Evolutionary conservation across 2,113 vertebrate species (phyloP), one percentile per base, ranked within the genome.

Genomic region (Phodopus roborovskii): DNA sequence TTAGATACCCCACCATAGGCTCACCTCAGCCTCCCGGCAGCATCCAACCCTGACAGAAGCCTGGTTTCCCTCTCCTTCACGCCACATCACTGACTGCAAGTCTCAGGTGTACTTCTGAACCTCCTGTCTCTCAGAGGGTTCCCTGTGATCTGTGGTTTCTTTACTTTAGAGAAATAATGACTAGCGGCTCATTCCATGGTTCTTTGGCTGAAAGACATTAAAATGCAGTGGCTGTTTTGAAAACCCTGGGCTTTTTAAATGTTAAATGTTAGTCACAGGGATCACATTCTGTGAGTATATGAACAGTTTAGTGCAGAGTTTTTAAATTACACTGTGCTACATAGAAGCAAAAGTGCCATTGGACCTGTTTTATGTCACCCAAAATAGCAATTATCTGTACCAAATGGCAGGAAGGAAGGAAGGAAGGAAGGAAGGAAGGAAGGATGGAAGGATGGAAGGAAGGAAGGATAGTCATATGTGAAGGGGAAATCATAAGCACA

Each of bases 321-420:
- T 82, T 94, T 93, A 88, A 50, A 64, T 93, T 58, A 16, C 58
- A n/a, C 17, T 91, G 64, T 56, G 24, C 30, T 81, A 66, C 73
- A 66, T 73, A 42, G 68, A 93, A 93, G 24, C 13, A 53, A 66
- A 77, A 91, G 62, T 92, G 36, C 26, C 68, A 70, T 24, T 4
- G 30, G 22, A 39, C 12, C 15, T 58, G 30, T 42, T 75, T 87
- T 74, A 7, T 83, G 78, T 88, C 91, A 91, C 74, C n/a, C 1
- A 64, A 66, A 93, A 30, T 9, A 95, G 22, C 56, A 73, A 86
- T 92, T 7, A 26, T 53, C 48, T 60, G 11, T 45, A 87, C 56
- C 16, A 58, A 79, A 50, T 58, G 30, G 66, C 24, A 66, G 70
- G 50, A 68, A 33, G 28, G 10, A 33, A 13, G 42, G 26, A 28